phyloP scores from a whole-genome alignment of 2,888 invertebrate genomes.

The Drosophila paranaensis region DNA sequence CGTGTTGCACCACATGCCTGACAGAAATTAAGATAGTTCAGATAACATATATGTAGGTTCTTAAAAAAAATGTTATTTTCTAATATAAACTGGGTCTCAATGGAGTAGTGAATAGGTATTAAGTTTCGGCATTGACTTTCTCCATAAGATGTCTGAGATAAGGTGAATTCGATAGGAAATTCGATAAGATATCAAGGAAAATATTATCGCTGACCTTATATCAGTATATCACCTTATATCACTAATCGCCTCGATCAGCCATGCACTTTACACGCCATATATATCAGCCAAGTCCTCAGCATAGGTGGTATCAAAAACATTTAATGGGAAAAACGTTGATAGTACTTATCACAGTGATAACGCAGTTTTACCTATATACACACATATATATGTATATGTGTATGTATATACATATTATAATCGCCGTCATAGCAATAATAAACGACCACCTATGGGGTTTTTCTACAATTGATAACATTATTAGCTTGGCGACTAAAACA shows the following conservation, averaged over 20 bases:
- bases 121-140: no score
- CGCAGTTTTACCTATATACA: conserved; percentile 12
- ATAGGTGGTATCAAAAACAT: neutral
- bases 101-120: neutral
- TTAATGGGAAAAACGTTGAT: conserved; percentile 55
- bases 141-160: no score
- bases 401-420: conserved; percentile 26
- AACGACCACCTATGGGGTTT: conserved; percentile 69
- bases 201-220: neutral
- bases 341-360: conserved; percentile 48
- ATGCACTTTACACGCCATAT: neutral
- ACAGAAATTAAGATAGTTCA: conserved; percentile 7
- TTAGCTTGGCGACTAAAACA: conserved; percentile 20
- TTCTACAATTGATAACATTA: conserved; percentile 51
- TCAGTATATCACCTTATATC: neutral
- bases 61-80: neutral
- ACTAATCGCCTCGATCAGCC: neutral
- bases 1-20: conserved; percentile 7
- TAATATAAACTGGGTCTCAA: neutral
- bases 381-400: neutral
- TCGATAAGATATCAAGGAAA: no score
- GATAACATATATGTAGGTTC: neutral
- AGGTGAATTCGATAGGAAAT: no score
- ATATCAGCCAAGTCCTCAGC: neutral
- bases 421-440: conserved; percentile 46